phyloP scores from a whole-genome alignment of 2,888 invertebrate genomes.

The Vesta saturnalis region DNA sequence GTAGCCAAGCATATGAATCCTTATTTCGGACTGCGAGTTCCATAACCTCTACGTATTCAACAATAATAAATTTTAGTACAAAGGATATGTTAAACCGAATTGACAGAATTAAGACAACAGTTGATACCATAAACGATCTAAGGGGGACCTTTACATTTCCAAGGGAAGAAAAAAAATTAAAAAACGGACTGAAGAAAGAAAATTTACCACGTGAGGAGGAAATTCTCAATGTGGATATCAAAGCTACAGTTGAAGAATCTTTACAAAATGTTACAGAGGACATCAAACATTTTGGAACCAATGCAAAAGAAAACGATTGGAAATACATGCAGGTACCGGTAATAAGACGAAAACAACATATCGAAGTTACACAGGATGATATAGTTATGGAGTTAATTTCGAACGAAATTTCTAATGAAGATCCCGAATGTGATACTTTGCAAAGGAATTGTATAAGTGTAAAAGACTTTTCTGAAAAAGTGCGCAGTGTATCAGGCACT shows the following conservation, averaged over 20 bases:
- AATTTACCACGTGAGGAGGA: background rate
- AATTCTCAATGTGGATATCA: slow-evolving; percentile 10
- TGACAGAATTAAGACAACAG: background rate
- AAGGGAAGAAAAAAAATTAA: background rate
- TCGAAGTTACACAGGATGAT: slow-evolving; percentile 8
- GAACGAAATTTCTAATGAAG: slow-evolving; percentile 11
- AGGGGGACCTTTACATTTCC: background rate
- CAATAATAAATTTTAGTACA: slow-evolving; percentile 4
- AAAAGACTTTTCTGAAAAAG: slow-evolving; percentile 8
- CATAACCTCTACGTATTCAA: background rate
- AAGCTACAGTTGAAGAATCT: slow-evolving; percentile 12
- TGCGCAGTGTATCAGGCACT: background rate
- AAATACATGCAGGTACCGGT: slow-evolving; percentile 3
- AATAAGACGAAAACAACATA: background rate
- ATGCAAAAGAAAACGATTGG: slow-evolving; percentile 1
- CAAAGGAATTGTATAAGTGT: slow-evolving; percentile 4
- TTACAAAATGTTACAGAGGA: slow-evolving; percentile 4
- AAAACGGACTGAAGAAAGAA: background rate
- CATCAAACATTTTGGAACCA: background rate
- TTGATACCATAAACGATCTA: background rate
- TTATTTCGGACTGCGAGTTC: slow-evolving; percentile 2
- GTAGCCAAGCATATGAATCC: background rate
- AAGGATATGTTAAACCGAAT: background rate
- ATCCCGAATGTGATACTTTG: slow-evolving; percentile 6
- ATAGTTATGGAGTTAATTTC: slow-evolving; percentile 9